These are phyloP conservation scores for Formicarius rufipectus DNA, from an alignment of 2,113 vertebrate genomes.

Conservation along the genomic window DNA sequence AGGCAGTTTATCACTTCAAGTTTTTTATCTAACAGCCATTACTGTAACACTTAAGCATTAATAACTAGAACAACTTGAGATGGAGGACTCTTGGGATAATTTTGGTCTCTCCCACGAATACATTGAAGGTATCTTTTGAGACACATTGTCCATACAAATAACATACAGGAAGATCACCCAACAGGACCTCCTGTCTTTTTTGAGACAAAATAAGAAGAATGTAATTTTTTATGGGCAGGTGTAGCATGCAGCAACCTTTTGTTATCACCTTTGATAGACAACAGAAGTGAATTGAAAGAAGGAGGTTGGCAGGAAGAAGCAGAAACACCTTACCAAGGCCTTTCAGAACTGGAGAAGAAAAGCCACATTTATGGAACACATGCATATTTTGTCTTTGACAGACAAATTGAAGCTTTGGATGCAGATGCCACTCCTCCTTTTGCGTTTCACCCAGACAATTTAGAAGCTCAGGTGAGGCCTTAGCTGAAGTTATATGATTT, in stretches of 20 bases:
- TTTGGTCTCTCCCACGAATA: accelerated
- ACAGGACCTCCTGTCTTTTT: not conserved
- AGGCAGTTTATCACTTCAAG: not conserved
- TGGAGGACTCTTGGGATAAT: not conserved
- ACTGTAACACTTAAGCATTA: not conserved
- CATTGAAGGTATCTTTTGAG: not conserved
- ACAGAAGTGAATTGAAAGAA: not conserved
- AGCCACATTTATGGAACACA: not conserved
- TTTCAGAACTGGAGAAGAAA: not conserved
- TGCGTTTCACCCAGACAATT: not conserved
- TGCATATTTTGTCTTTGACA: not conserved
- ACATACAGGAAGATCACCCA: not conserved
- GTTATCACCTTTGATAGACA: not conserved
- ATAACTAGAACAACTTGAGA: not conserved
- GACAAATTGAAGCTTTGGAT: not conserved
- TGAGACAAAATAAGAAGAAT: not conserved
- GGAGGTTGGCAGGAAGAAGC: not conserved
- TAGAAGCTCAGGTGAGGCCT: not conserved
- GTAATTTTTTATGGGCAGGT: not conserved
- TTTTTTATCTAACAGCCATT: not conserved
- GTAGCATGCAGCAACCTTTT: not conserved
- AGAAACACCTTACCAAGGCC: not conserved
- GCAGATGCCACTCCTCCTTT: not conserved
- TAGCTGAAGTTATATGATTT: not conserved
- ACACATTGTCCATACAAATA: not conserved